These are phyloP conservation scores for Yasuhikotakia modesta DNA, from an alignment of 2,797 vertebrate genomes.

Conservation along the genomic window DNA sequence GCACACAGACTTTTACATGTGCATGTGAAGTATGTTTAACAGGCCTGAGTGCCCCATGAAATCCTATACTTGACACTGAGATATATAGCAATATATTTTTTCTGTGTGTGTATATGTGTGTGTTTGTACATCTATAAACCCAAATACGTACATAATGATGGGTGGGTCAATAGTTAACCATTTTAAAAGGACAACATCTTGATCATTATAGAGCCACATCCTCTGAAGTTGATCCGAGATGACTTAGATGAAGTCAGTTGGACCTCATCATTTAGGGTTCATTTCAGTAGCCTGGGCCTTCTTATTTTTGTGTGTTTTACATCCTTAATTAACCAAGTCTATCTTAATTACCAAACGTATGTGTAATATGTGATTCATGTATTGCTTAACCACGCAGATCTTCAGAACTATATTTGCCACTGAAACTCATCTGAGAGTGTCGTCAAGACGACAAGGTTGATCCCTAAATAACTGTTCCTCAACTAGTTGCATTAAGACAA, in stretches of 20 bases:
- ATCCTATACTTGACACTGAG: too few species aligned
- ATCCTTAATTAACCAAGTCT: constrained; percentile 21
- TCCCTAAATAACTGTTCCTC: constrained; percentile 21
- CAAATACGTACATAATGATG: too few species aligned
- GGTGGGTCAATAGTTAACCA: too few species aligned
- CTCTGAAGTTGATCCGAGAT: too few species aligned
- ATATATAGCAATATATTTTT: too few species aligned
- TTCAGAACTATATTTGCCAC: constrained; percentile 22
- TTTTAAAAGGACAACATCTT: too few species aligned
- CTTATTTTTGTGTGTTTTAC: constrained; percentile 1
- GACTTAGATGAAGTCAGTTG: too few species aligned
- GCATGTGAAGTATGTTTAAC: constrained; percentile 1
- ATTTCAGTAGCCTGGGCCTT: background rate
- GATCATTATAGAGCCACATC: too few species aligned
- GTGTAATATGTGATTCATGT: constrained; percentile 17
- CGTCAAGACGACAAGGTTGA: constrained; percentile 31
- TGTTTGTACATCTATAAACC: too few species aligned
- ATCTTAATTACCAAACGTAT: constrained; percentile 4
- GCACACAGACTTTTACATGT: constrained; percentile 19
- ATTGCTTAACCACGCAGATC: background rate
- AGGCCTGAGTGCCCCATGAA: background rate
- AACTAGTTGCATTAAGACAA: background rate
- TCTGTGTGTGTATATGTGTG: too few species aligned
- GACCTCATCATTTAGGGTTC: background rate
- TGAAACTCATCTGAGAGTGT: constrained; percentile 4